Evolutionary conservation across 35 echinoderm and acorn worm genomes (phyloP), one percentile per base, ranked within the genome.

Genomic region (Stichopus chloronotus): DNA sequence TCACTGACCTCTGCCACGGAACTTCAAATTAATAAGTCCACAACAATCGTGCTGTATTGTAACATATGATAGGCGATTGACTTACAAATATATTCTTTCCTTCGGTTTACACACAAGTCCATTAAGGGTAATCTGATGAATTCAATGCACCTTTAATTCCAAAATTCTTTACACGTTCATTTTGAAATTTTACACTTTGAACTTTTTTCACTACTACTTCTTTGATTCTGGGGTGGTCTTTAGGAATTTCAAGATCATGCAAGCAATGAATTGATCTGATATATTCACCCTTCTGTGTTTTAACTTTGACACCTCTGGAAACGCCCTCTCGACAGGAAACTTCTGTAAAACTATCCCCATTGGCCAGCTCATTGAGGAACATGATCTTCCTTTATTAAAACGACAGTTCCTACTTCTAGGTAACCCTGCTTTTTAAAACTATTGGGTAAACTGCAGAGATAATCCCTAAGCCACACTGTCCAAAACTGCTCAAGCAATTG

Each of bases 231-330:
- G 30, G 30, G 30, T 43, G 30, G 30, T 43, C 30, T 3, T 43
- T 43, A 43, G 30, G 76, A 78, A 78, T 78, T 78, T 78, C 76
- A 78, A 78, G 76, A 78, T 78, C n/a, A 78, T 78, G 52, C 12
- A 22, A 78, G 21, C 76, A 12, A 21, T 78, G 16, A 22, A 78
- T 20, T 78, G 16, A 78, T 43, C 76, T 78, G 4, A 78, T 43
- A 78, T 78, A 78, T 0, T 21, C 76, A 78, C 76, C 76, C 76
- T 78, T 78, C 76, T 78, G 76, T 78, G 76, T 78, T 78, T 78
- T 78, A 78, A 78, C 21, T 78, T 78, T 78, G 4, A 22, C 76
- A 78, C 76, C 52, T 78, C 76, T 78, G 12, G 21, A 22, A 7
- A 78, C 5, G 76, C 21, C 17, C 23, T 22, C 16, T 71, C 65